Evolutionary conservation across 2,797 vertebrate genomes (phyloP), one percentile per base, ranked within the genome.

Genomic region (Xyrichtys novacula): DNA sequence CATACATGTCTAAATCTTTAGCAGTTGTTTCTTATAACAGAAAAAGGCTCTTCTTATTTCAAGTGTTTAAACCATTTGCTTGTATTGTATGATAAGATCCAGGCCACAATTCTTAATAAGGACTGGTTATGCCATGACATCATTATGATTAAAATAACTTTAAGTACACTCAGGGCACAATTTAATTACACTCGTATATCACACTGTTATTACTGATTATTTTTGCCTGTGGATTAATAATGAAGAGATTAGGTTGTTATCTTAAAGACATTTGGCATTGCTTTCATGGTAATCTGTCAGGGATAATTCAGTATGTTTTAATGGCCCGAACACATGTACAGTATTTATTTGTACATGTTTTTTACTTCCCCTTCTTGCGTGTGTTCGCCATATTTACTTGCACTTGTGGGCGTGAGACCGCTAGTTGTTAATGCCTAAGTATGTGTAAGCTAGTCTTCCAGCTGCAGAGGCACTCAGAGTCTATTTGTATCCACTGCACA

Each of bases 401-500:
- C 70, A 26, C 19, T 4, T 40, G 42, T 28, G 67, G 3, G 53
- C 19, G 56, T 71, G 55, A 39, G 50, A 50, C 42, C 43, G 19
- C 49, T 67, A 43, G 64, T 32, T 38, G 23, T 65, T 59, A 57
- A 64, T 50, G 62, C 39, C 38, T n/a, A 5, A 58, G 54, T 69
- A 62, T 71, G 68, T 66, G 64, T 23, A 64, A 59, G 63, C 15
- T 5, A 42, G 67, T 55, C 39, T 25, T 74, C 50, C 57, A 71
- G 67, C 59, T 71, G 50, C 44, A 59, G 53, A 48, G 44, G 64
- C 46, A 57, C 36, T 61, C 58, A 38, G 69, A 66, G 67, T 85
- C 48, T 83, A 56, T 86, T 80, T 83, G 77, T 77, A 54, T 72
- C 55, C 40, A 17, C 58, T 60, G 60, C 60, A 49, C 65, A 46